Base-by-base conservation (phyloP, 2,888 invertebrate species). In the Amblyteles armatorius region DNA sequence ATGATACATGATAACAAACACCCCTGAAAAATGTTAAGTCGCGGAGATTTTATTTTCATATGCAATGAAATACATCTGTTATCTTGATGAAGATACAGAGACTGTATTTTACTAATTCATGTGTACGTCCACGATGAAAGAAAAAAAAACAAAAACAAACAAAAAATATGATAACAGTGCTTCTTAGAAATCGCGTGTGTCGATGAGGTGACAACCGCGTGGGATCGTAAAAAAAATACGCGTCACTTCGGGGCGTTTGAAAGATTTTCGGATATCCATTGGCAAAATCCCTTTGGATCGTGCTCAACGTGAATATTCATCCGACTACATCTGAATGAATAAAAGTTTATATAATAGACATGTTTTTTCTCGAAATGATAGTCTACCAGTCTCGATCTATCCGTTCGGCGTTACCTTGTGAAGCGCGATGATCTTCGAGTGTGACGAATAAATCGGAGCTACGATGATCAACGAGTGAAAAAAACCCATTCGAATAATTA, bases 11-110 rank as follows among this genome's bases (percentile, higher is more conserved):
- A 80, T 65, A n/a, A 81, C 67, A 81, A 4, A 84, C 77, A 83
- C 71, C 83, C 79, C 79, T 69, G 67, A 81, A 68, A 69, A 83
- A 76, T 85, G 77, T 68, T 82, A 86, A 73, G 63, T 67, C 50
- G 81, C 78, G 79, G 60, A 80, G 79, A 86, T 83, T 87, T 88
- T 88, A 88, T 88, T 87, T 88, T 88, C 85, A 80, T 86, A 82
- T 84, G 73, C 78, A 84, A 83, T 80, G 36, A 74, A 82, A 73
- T 80, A 44, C 69, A 81, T 84, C 79, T 65, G 81, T 79, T 82
- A 79, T 84, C 72, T 76, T 57, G 71, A 65, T 52, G 78, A 69
- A 81, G 76, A 80, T 79, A 55, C 80, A 55, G 65, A 76, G 19
- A 76, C 44, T 73, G 71, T 74, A 76, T 79, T 84, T 72, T 76